phyloP scores from a whole-genome alignment of 2,113 vertebrate species.

The Marmota flaviventris region DNA sequence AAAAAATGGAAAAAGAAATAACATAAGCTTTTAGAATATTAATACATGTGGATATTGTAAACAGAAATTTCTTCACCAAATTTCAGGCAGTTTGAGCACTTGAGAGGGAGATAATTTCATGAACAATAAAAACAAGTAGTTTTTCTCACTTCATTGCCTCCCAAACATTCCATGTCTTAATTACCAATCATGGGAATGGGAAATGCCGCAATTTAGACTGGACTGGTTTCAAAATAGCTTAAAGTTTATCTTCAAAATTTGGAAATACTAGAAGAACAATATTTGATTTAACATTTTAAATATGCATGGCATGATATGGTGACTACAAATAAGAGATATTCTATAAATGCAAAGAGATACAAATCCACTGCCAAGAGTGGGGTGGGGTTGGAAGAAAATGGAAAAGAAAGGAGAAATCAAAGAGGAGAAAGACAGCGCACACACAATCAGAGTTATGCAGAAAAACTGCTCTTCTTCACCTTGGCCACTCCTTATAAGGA shows the following conservation, averaged over 20 bases:
- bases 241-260: neutral
- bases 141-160: neutral
- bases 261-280: neutral
- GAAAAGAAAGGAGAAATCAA: neutral
- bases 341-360: conserved; percentile 1
- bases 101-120: neutral
- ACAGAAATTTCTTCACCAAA: neutral
- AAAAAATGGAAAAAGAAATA: neutral
- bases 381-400: neutral
- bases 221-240: conserved; percentile 26
- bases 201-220: neutral
- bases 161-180: neutral
- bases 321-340: neutral
- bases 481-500: neutral
- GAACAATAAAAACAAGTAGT: conserved; percentile 34
- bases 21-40: conserved; percentile 35
- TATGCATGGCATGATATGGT: neutral
- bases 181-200: neutral
- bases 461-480: neutral
- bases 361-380: neutral
- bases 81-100: neutral
- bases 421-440: neutral
- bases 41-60: neutral
- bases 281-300: conserved; percentile 56
- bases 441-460: neutral